A percentile compares a stretch with the other conserved stretches of the same genome.
These are phyloP conservation scores for Melipona quadrifasciata DNA, from an alignment of 1,140 invertebrate species.

Conservation along the genomic window DNA sequence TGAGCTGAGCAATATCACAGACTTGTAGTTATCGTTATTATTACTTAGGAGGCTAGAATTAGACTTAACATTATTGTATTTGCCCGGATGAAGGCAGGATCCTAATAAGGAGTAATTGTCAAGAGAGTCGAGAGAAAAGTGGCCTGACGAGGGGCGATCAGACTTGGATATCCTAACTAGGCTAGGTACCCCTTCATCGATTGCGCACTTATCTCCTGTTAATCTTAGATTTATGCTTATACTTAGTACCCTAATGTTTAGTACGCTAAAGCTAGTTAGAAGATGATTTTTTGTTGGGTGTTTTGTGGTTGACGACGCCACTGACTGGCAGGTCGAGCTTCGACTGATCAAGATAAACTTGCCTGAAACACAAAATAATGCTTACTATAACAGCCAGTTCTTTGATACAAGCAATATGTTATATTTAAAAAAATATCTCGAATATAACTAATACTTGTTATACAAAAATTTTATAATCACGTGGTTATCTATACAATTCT, in stretches of 20 bases:
- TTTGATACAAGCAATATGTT: neutral
- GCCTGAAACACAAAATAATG: constrained; percentile 71
- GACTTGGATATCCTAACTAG: constrained; percentile 83
- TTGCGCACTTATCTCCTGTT: constrained; percentile 74
- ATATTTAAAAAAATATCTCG: neutral
- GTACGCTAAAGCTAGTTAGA: constrained; percentile 82
- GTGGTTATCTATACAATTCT: neutral
- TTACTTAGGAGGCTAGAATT: constrained; percentile 81
- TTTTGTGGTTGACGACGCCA: constrained; percentile 80
- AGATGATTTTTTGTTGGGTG: constrained; percentile 80
- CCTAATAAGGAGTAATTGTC: constrained; percentile 81
- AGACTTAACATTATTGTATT: constrained; percentile 82
- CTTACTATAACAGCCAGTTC: neutral
- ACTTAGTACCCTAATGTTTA: constrained; percentile 82
- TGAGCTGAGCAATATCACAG: constrained; percentile 83
- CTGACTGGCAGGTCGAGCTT: constrained; percentile 80
- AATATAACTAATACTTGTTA: neutral
- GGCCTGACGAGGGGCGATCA: constrained; percentile 80
- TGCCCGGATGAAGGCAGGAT: constrained; percentile 79
- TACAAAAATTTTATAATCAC: neutral
- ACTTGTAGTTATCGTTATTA: constrained; percentile 81
- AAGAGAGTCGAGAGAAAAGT: constrained; percentile 77
- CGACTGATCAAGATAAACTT: constrained; percentile 80
- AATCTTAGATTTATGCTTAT: constrained; percentile 77
- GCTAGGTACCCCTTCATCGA: constrained; percentile 81